These are phyloP conservation scores for Porites rus DNA, from an alignment of 92 coral and sea anemone species.

Conservation along the genomic window DNA sequence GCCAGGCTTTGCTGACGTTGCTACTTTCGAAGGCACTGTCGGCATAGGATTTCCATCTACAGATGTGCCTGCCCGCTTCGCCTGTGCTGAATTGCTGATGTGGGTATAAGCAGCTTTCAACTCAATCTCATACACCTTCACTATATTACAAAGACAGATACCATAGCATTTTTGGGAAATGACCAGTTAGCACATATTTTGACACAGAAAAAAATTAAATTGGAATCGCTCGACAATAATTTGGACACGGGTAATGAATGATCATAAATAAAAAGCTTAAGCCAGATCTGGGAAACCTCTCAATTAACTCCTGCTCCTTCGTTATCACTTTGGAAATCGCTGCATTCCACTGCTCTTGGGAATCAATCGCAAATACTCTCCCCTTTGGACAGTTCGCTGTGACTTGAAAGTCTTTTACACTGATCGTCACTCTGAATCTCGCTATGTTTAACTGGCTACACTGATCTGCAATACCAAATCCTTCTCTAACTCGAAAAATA, in stretches of 20 bases:
- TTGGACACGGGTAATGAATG: background rate
- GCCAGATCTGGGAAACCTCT: constrained; percentile 31
- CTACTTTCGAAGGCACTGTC: constrained; percentile 22
- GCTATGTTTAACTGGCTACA: constrained; percentile 7
- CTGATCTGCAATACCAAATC: too few species aligned
- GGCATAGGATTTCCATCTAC: constrained; percentile 19
- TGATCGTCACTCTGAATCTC: constrained; percentile 35
- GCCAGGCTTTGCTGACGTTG: constrained; percentile 7
- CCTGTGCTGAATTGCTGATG: constrained; percentile 26
- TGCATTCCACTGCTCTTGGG: constrained; percentile 37
- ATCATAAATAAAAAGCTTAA: background rate
- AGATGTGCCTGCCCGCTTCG: constrained; percentile 18
- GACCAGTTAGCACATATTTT: background rate
- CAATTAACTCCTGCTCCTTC: constrained; percentile 45
- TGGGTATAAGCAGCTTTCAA: too few species aligned
- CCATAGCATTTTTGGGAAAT: constrained; percentile 20
- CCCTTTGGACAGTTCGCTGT: constrained; percentile 35
- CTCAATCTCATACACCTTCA: constrained; percentile 40
- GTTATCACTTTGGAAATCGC: background rate
- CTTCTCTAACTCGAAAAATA: too few species aligned
- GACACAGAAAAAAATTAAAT: too few species aligned
- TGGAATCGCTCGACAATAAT: too few species aligned
- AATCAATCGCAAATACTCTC: constrained; percentile 48
- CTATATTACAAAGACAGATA: constrained; percentile 29
- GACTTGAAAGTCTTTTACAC: constrained; percentile 29